Base-by-base conservation (phyloP, 1,140 invertebrate species). In the Drosophila mauritiana region DNA sequence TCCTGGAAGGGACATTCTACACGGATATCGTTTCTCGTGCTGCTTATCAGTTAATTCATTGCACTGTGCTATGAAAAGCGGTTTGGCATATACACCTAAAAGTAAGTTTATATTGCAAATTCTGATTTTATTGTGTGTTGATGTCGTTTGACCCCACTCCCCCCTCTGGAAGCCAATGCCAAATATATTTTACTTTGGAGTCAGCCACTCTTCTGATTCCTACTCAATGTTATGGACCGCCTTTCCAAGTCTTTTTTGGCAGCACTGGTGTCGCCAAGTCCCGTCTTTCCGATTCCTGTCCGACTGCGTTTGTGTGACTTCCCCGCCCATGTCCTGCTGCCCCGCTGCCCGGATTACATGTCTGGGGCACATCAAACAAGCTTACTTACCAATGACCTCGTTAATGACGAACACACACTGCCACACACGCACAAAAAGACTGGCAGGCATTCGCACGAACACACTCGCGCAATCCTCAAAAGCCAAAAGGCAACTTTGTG, bases 311-410 rank as follows among this genome's bases (percentile, higher is more conserved):
- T 80, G 81, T 58, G 78, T 75, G 73, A 68, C 68, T 68, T 70
- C 46, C 46, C 61, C 31, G 20, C n/a, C 42, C 49, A 1, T 27
- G n/a, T 34, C 25, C 43, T 49, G 51, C 15, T 45, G 15, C 13
- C 49, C 31, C 36, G 20, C 45, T 53, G 77, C 57, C 72, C 51
- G 84, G 84, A 89, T 89, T 89, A 89, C 84, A 89, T 89, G 84
- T 89, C 84, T 89, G 78, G 84, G 80, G 80, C 84, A 89, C 84
- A 89, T 89, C 84, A 89, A 89, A 89, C 77, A 89, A 90, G 84
- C 77, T 89, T 89, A 80, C 84, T 89, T 89, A 89, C 80, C 84
- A 84, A 84, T 89, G 84, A 84, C 84, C 84, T 89, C 84, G 84
- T 89, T 89, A 89, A 89, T 89, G 84, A 78, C 77, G 54, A 61